Percentiles rank a stretch among this genome's conserved stretches.
These are phyloP conservation scores for Danio choprae DNA, from an alignment of 2,797 vertebrate species.

Conservation along the genomic window DNA sequence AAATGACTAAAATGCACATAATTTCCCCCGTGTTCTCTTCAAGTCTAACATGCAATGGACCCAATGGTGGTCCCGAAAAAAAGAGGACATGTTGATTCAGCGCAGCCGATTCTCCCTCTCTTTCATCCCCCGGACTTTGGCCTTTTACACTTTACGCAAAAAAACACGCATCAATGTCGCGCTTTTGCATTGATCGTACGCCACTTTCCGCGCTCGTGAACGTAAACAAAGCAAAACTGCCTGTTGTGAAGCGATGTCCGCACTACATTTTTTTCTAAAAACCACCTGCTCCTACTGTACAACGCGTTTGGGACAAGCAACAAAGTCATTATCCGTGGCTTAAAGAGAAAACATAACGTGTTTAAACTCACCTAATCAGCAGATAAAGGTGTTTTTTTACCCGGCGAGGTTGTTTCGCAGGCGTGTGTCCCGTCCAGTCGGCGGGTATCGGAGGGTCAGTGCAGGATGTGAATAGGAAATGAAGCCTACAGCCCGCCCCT, in stretches of 20 bases:
- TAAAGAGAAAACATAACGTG: not conserved
- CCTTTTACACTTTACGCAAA: constrained; percentile 8
- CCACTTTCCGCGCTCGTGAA: not conserved
- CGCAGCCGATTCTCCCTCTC: not conserved
- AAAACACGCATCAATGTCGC: not conserved
- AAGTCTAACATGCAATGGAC: not conserved
- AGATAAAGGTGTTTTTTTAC: not conserved
- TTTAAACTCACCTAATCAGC: constrained; percentile 1
- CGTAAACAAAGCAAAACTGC: constrained; percentile 11
- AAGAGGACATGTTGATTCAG: not conserved
- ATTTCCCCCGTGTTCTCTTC: not conserved
- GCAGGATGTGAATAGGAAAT: constrained; percentile 44
- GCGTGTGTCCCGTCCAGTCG: constrained; percentile 26
- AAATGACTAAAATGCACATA: not conserved
- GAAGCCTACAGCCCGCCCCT: constrained; percentile 51
- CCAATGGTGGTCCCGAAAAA: not conserved
- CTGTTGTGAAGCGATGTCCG: not conserved
- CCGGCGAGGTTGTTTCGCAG: constrained; percentile 33
- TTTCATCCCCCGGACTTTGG: not conserved
- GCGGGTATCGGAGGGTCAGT: constrained; percentile 48
- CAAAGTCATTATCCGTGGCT: not conserved
- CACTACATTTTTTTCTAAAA: not conserved
- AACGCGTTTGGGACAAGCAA: constrained; percentile 12
- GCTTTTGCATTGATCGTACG: not conserved
- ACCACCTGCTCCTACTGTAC: constrained; percentile 2